Conservation (phyloP, 2,113 vertebrate species). For the Pseudorhombus dupliciocellatus region DNA sequence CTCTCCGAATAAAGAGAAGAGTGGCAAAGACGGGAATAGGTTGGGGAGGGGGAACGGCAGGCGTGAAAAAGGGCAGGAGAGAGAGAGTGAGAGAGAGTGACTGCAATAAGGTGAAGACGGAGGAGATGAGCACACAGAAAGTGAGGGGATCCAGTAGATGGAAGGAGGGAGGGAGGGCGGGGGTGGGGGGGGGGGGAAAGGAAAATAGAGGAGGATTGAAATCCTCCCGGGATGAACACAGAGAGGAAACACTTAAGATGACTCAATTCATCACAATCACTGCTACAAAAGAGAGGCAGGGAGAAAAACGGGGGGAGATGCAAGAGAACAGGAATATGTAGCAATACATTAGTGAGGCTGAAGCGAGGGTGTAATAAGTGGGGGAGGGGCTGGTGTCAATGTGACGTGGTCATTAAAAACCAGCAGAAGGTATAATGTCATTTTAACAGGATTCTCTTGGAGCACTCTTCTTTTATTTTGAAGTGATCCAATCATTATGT, state of each 20-base stretch:
- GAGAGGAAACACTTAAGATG: conserved; percentile 79
- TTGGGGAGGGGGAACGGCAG: not conserved
- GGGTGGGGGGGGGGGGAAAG: not conserved
- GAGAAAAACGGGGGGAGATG: conserved; percentile 35
- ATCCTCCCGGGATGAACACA: conserved; percentile 68
- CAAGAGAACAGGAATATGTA: conserved; percentile 44
- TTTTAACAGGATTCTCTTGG: no score
- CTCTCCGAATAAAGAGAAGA: conserved; percentile 50
- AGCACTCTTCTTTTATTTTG: not conserved
- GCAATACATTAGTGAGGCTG: conserved; percentile 60
- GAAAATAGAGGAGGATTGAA: conserved; percentile 60
- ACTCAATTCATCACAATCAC: conserved; percentile 80
- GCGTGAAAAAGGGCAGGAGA: conserved; percentile 22
- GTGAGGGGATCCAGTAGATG: conserved; percentile 33
- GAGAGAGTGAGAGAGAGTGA: conserved; percentile 24
- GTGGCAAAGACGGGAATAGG: not conserved
- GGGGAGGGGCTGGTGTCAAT: not conserved
- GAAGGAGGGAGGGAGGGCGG: not conserved
- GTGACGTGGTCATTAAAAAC: conserved; percentile 4
- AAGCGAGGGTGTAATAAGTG: conserved; percentile 38
- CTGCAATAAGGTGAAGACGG: conserved; percentile 54
- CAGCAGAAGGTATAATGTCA: not conserved
- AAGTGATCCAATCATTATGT: no score
- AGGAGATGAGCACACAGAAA: conserved; percentile 53
- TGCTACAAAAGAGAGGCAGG: conserved; percentile 53